Base-by-base conservation (phyloP, 2,888 invertebrate genomes). In the Alsophila aescularia region DNA sequence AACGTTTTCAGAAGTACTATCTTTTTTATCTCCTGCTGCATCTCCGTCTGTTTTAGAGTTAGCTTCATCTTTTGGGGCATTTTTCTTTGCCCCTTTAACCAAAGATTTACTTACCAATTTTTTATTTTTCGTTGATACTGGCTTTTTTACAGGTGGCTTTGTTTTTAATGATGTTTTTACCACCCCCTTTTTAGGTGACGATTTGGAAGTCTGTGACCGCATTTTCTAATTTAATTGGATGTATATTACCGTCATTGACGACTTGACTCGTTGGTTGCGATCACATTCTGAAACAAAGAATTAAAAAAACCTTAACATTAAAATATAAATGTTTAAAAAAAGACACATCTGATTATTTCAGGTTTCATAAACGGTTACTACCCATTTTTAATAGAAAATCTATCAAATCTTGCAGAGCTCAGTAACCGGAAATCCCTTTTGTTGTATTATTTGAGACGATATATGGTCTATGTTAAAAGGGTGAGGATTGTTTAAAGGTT, bases 201-300 rank as follows among this genome's bases (percentile, higher is more conserved):
- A 76, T 85, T 90, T 92, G 63, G 89, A 79, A 74, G 84, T 75
- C 72, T 90, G 90, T 75, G 90, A 89, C 86, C 91, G 87, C 91
- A 90, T 90, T 88, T 82, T 90, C 81, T 70, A 77, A 73, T 76
- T 67, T 77, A 76, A 79, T 87, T 79, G 81, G 74, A 69, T 78
- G 67, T 78, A 75, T 70, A 65, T 77, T 81, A 75, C 72, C 70
- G 77, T 77, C 88, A 87, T 90, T 79, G 87, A 88, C 77, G 77
- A 69, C 68, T 70, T 65, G 77, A 78, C 67, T 68, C 67, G 77
- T 77, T 65, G 72, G 61, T 68, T 68, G 56, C 50, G 73, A 72
- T 89, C 77, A 88, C 86, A 87, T 89, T 73, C 91, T 91, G 90
- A 55, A 91, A 91, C 87, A 90, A 90, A 67, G 50, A 60, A 70